phyloP scores from a whole-genome alignment of 2,797 vertebrate genomes.

The Pseudochromis fuscus region DNA sequence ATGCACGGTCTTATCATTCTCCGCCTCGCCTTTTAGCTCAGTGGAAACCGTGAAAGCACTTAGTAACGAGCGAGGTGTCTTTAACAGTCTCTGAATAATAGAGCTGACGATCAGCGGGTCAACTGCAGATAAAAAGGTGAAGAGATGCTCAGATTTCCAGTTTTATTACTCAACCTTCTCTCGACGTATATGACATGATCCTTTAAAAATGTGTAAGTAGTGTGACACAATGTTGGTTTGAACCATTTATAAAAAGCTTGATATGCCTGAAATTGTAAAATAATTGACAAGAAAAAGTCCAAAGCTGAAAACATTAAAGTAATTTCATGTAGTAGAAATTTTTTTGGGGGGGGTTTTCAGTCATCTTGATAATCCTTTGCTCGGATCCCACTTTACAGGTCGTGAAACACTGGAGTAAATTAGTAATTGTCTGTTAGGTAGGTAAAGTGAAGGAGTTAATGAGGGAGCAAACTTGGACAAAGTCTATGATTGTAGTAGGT shows the following conservation, averaged over 20 bases:
- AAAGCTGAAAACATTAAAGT: not conserved
- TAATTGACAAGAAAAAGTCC: not conserved
- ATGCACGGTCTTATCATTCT: not conserved
- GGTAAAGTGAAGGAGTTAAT: not conserved
- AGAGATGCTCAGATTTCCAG: constrained; percentile 6
- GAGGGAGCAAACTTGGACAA: not conserved
- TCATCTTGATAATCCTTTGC: too few species aligned
- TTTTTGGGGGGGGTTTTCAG: too few species aligned
- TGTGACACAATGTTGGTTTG: not conserved
- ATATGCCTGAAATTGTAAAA: not conserved
- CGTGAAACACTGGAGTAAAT: too few species aligned
- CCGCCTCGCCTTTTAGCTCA: not conserved
- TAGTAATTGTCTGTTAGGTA: not conserved
- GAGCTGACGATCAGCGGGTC: constrained; percentile 42
- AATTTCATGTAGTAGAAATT: not conserved
- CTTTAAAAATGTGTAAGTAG: not conserved
- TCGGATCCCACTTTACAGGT: too few species aligned
- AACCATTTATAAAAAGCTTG: not conserved
- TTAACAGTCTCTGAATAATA: constrained; percentile 36
- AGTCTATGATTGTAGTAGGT: not conserved
- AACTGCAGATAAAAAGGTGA: constrained; percentile 31
- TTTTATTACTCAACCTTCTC: not conserved
- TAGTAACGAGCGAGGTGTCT: constrained; percentile 25
- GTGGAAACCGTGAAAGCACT: constrained; percentile 63
- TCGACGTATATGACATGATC: not conserved